phyloP scores from a whole-genome alignment of 2,888 invertebrate species.

The Belgica antarctica region DNA sequence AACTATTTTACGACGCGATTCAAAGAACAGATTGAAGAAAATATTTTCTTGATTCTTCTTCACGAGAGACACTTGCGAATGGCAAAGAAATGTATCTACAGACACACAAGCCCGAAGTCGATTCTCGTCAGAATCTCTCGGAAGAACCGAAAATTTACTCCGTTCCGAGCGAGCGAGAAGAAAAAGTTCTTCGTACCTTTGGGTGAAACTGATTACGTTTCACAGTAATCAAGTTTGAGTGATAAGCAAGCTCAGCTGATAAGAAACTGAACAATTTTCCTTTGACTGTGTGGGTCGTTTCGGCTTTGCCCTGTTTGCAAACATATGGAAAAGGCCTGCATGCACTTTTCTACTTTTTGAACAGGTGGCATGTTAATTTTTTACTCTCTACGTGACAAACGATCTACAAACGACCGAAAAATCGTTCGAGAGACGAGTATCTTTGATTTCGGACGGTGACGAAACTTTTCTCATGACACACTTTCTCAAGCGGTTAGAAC shows the following conservation, averaged over 20 bases:
- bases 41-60: no score
- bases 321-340: slow-evolving; percentile 32
- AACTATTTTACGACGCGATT: not conserved
- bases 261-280: not conserved
- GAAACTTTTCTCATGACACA: slow-evolving; percentile 25
- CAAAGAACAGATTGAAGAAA: slow-evolving; percentile 1
- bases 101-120: not conserved
- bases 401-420: not conserved
- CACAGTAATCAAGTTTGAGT: slow-evolving; percentile 10
- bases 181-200: slow-evolving; percentile 11
- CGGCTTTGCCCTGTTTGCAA: not conserved
- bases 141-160: slow-evolving; percentile 4
- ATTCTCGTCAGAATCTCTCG: slow-evolving; percentile 15
- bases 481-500: not conserved
- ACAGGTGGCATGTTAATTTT: slow-evolving; percentile 35
- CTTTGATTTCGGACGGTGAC: not conserved
- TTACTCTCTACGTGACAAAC: no score
- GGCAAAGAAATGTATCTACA: not conserved
- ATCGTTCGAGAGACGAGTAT: not conserved
- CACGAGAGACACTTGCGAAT: slow-evolving; percentile 7
- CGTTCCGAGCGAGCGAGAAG: not conserved
- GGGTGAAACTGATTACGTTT: slow-evolving; percentile 23
- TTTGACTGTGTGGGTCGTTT: not conserved
- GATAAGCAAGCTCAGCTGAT: slow-evolving; percentile 7
- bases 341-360: slow-evolving; percentile 14